Evolutionary conservation across 2,113 vertebrate species (phyloP), one percentile per base, ranked within the genome.

Genomic region (Epinephelus moara): DNA sequence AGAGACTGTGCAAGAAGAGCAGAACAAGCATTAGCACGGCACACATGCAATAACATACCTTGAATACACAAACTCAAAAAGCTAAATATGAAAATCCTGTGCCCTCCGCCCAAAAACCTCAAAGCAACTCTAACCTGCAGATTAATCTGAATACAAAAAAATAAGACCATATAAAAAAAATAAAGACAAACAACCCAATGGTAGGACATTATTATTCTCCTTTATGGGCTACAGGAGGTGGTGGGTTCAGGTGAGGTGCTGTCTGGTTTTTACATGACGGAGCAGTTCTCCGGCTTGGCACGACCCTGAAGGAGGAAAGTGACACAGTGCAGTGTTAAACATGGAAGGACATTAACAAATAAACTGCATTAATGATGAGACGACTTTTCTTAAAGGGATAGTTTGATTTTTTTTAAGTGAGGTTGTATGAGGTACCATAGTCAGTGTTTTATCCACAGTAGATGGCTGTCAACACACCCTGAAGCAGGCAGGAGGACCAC

Each of bases 191-290:
- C 23, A 88, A 90, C 88, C 69, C 63, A 18, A 42, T 5, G 11
- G 75, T 59, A 81, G 70, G 80, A 88, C 85, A 75, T 21, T 7
- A 8, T 73, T 55, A 12, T 55, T 55, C 72, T 82, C 69, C 75
- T 67, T 6, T 49, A 45, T 74, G 45, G 67, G 63, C 57, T 42
- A 50, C 76, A 49, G 85, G 67, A 70, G 74, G 56, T 27, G 30
- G 47, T 76, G 45, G 63, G 53, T 61, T 80, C 86, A 81, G 82
- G 56, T 81, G 78, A 91, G 76, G 75, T 70, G 73, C 57, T 14
- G 63, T 75, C 70, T 79, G 86, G 37, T 47, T 45, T 79, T 83
- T 94, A 96, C 95, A 96, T 96, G 90, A 95, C 19, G 75, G 93
- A 84, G 90, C 95, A 96, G 86, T 85, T 95, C 89, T 95, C 93